Evolutionary conservation across 1,140 invertebrate genomes (phyloP), one percentile per base, ranked within the genome.

Genomic region (Drosophila sechellia): DNA sequence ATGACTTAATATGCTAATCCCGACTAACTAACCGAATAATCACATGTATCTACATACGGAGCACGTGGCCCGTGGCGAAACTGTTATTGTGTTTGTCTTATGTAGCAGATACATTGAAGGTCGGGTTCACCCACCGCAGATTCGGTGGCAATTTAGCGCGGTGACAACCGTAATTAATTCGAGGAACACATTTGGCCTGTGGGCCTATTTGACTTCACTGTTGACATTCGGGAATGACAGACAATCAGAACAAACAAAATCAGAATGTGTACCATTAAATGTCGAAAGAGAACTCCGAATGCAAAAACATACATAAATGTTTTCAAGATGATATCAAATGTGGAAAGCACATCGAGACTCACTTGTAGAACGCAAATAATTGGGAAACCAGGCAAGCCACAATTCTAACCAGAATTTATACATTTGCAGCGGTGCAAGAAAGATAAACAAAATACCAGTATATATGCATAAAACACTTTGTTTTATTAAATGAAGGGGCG

Each of bases 111-210:
- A 57, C 39, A 43, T 60, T n/a, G 12, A 8, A n/a, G 55, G 17
- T 12, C 13, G 13, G 13, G 11, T 2, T 13, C 17, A 3, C 17
- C 31, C 45, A 40, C 31, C 54, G 37, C 45, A 60, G 22, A 78
- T 69, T 34, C 60, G 74, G 40, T 50, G 50, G 71, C 69, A 65
- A 86, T 60, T 70, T 52, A 63, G 25, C 43, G 57, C 61, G 65
- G 66, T 56, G 83, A 78, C 75, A 79, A 59, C 58, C 58, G 25
- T 79, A 86, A 86, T 86, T 86, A 86, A 75, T 76, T 71, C 59
- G 73, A 55, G 60, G 12, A 61, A 69, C 53, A 76, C 48, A 75
- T 57, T 76, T 69, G 55, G 64, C 54, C 66, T 13, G 42, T 35
- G 63, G 80, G 27, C 55, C 27, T 39, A 46, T 34, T 49, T 45